Conservation (phyloP, 2,113 vertebrate genomes). For the Lichenostomus cassidix region DNA sequence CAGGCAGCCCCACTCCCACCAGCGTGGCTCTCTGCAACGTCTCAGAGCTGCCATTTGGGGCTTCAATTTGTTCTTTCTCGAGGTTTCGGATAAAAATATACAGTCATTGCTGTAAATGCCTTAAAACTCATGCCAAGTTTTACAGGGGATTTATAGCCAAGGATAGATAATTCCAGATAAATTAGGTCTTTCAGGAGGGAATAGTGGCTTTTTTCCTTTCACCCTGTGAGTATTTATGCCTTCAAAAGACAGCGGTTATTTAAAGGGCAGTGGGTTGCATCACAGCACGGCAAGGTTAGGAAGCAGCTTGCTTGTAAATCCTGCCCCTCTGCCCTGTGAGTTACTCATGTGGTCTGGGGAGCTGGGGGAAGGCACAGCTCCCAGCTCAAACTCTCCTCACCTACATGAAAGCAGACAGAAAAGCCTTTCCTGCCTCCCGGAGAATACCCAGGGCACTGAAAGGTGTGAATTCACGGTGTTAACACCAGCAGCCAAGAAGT, state of each 20-base stretch:
- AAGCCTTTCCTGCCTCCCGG: fast-evolving
- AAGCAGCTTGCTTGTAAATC: neutral
- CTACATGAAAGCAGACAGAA: neutral
- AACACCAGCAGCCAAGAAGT: neutral
- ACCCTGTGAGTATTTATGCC: neutral
- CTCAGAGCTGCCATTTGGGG: neutral
- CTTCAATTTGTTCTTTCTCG: neutral
- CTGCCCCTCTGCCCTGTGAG: neutral
- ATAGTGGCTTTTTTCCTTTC: neutral
- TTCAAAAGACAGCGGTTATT: neutral
- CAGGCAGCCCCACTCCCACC: neutral
- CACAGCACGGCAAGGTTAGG: neutral
- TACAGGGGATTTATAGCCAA: slow-evolving; percentile 41
- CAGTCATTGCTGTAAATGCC: neutral
- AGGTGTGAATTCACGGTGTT: neutral
- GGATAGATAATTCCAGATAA: slow-evolving; percentile 44
- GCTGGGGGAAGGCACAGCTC: neutral
- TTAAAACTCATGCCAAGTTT: slow-evolving; percentile 41
- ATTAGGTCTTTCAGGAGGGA: slow-evolving; percentile 30
- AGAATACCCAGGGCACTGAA: neutral
- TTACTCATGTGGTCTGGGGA: neutral
- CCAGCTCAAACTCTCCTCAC: neutral
- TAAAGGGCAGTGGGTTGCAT: neutral
- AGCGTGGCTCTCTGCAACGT: neutral
- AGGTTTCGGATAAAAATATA: slow-evolving; percentile 27